A percentile compares a stretch with the other conserved stretches of the same genome.
These are phyloP conservation scores for Hydrolagus colliei DNA, from an alignment of 2,797 vertebrate genomes.

Conservation along the genomic window DNA sequence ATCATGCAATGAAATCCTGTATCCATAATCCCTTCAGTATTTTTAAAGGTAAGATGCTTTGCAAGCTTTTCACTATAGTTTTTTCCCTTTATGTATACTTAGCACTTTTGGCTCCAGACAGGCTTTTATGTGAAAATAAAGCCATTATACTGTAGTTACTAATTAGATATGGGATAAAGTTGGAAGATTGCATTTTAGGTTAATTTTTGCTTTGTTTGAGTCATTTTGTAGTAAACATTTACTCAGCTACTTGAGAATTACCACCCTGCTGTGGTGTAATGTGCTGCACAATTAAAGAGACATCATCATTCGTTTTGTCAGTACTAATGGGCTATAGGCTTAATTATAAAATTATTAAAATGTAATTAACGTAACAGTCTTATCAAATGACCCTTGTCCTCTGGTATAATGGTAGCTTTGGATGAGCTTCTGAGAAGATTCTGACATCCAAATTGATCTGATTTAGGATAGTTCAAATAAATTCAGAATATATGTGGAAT, in stretches of 20 bases:
- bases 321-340: constrained; percentile 11
- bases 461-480: not conserved
- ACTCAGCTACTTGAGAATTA: constrained; percentile 20
- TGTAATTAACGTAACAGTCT: constrained; percentile 24
- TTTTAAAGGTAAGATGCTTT: not conserved
- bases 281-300: constrained; percentile 21
- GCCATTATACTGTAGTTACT: not conserved
- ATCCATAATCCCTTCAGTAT: not conserved
- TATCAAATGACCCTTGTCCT: constrained; percentile 6
- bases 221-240: constrained; percentile 20
- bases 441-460: not conserved
- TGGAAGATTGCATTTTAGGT: not conserved
- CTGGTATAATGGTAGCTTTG: not conserved
- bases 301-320: constrained; percentile 12
- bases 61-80: not conserved
- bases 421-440: not conserved
- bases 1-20: not conserved
- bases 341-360: constrained; percentile 31
- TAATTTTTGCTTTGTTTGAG: constrained; percentile 6
- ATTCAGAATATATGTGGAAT: not conserved
- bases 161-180: constrained; percentile 22
- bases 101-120: not conserved
- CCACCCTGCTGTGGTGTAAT: constrained; percentile 19
- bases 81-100: constrained; percentile 4
- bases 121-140: constrained; percentile 8